phyloP scores from a whole-genome alignment of 1,140 invertebrate genomes.

The Trypoxylus dichotomus region DNA sequence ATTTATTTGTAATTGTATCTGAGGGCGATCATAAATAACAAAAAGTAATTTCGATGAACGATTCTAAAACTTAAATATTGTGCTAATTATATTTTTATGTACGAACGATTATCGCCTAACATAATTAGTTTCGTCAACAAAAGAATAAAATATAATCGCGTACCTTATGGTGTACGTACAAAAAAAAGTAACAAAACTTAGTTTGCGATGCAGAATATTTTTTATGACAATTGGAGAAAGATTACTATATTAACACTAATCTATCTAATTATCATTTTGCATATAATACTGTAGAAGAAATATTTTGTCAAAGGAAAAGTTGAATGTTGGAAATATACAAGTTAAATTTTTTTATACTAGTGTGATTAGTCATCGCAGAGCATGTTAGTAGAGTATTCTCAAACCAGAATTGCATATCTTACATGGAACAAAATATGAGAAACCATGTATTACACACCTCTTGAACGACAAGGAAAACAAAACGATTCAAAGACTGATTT shows the following conservation, averaged over 20 bases:
- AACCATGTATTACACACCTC: slow-evolving; percentile 1
- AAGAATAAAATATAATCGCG: slow-evolving; percentile 30
- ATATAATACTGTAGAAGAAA: background rate
- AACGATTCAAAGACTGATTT: slow-evolving; percentile 27
- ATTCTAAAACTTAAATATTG: slow-evolving; percentile 29
- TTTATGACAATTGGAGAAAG: background rate
- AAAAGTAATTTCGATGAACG: slow-evolving; percentile 8
- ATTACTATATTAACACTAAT: background rate
- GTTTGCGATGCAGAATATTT: background rate
- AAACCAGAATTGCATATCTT: slow-evolving; percentile 26
- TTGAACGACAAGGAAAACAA: background rate
- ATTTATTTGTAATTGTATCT: background rate
- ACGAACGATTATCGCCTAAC: slow-evolving; percentile 39
- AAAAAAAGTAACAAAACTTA: slow-evolving; percentile 15
- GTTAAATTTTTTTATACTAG: background rate
- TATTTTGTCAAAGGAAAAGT: background rate
- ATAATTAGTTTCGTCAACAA: slow-evolving; percentile 44
- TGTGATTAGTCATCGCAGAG: background rate
- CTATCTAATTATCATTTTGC: background rate
- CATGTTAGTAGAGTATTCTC: background rate
- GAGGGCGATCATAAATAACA: background rate
- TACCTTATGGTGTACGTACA: slow-evolving; percentile 19
- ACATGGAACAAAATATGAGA: slow-evolving; percentile 13
- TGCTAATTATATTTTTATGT: slow-evolving; percentile 42
- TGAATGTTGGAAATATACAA: background rate